A percentile compares a stretch with the other conserved stretches of the same genome.
These are phyloP conservation scores for Loripinus fragilis DNA, from an alignment of 2,888 invertebrate species.

Conservation along the genomic window DNA sequence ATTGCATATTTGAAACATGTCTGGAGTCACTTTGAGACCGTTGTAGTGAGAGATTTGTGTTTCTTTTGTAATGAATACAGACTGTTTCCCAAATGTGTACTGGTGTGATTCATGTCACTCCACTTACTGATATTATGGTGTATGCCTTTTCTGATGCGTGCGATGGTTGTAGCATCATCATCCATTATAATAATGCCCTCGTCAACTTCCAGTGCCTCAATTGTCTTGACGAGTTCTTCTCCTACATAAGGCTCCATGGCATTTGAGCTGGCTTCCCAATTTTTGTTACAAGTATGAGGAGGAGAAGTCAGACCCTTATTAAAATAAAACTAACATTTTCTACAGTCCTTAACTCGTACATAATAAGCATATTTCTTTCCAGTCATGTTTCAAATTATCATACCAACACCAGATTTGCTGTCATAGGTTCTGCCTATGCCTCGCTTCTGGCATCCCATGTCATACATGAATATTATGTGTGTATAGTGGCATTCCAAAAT, in stretches of 20 bases:
- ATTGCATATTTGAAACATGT: slow-evolving; percentile 51
- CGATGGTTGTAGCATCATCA: slow-evolving; percentile 54
- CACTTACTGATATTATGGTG: slow-evolving; percentile 40
- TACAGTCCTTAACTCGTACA: slow-evolving; percentile 28
- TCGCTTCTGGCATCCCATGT: slow-evolving; percentile 51
- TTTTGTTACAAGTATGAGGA: slow-evolving; percentile 31
- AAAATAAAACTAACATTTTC: slow-evolving; percentile 24
- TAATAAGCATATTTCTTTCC: slow-evolving; percentile 45
- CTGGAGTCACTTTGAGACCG: slow-evolving; percentile 35
- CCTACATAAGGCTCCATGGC: slow-evolving; percentile 53
- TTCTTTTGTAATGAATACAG: slow-evolving; percentile 45
- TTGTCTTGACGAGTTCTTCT: slow-evolving; percentile 28
- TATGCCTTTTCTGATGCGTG: slow-evolving; percentile 27
- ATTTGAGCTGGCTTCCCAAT: slow-evolving; percentile 44
- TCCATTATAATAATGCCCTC: slow-evolving; percentile 46
- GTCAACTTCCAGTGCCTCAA: slow-evolving; percentile 38
- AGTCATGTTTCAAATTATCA: slow-evolving; percentile 36
- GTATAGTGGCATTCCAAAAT: too few species aligned
- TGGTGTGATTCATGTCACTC: slow-evolving; percentile 48
- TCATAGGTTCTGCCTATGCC: slow-evolving; percentile 40
- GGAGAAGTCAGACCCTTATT: slow-evolving; percentile 29
- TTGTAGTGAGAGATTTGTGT: slow-evolving; percentile 40
- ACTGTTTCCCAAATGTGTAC: slow-evolving; percentile 45
- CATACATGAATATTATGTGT: slow-evolving; percentile 49
- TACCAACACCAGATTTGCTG: slow-evolving; percentile 47